Percentiles rank a stretch among this genome's conserved stretches.
phyloP scores from a whole-genome alignment of 2,113 vertebrate genomes.

The Lepus europaeus region DNA sequence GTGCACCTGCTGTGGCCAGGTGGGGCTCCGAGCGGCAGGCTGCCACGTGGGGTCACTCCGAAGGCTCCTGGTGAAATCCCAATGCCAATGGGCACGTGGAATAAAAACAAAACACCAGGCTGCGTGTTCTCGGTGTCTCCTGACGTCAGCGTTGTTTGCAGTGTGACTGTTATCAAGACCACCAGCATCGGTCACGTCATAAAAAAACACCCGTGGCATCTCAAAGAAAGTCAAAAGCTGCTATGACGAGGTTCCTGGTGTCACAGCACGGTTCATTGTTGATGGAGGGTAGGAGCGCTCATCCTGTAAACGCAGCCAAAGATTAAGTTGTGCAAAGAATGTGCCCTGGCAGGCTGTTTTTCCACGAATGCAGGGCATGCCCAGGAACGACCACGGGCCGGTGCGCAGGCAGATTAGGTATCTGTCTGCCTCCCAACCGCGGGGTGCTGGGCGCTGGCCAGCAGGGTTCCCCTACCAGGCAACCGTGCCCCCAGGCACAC shows the following conservation, averaged over 20 bases:
- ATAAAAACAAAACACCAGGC: not conserved
- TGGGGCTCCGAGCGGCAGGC: not conserved
- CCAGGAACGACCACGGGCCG: fast-evolving
- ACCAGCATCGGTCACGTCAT: not conserved
- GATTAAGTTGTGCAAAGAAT: no score
- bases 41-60: no score
- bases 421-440: not conserved
- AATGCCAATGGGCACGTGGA: not conserved
- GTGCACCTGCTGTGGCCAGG: no score
- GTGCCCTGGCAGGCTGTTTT: not conserved
- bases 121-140: not conserved
- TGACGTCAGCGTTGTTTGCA: fast-evolving
- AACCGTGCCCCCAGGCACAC: no score
- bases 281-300: no score
- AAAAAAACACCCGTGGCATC: no score
- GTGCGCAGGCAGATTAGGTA: not conserved
- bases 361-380: not conserved
- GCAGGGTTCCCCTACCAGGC: not conserved
- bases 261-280: fast-evolving
- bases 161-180: no score
- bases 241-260: fast-evolving
- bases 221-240: not conserved
- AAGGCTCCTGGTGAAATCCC: no score
- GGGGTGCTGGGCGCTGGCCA: fast-evolving
- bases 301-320: not conserved